Evolutionary conservation across 2,888 invertebrate genomes (phyloP).

Genomic region (Eupithecia inturbata): DNA sequence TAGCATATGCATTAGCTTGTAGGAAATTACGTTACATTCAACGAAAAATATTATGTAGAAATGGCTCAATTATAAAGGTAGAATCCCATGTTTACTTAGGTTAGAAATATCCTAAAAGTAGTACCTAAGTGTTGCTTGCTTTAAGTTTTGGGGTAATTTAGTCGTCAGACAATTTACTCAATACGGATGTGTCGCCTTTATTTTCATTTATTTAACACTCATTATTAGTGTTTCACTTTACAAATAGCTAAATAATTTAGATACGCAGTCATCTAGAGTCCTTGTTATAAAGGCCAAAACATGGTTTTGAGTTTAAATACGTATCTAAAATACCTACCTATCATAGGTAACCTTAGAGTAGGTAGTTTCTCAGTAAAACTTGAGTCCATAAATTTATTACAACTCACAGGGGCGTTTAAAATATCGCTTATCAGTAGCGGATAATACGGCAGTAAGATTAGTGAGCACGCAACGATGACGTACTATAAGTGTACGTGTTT

Average conservation of each 20-base stretch:
- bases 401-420: not conserved
- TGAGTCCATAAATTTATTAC: not conserved
- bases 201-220: not conserved
- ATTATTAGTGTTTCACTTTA: not conserved
- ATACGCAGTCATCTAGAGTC: not conserved
- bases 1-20: slow-evolving; percentile 5
- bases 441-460: not conserved
- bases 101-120: too few relatives aligned
- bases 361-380: not conserved
- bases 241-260: not conserved
- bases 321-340: not conserved
- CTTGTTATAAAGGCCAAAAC: not conserved
- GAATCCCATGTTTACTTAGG: not conserved
- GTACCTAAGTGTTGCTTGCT: not conserved
- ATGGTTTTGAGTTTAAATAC: not conserved
- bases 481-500: not conserved
- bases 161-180: not conserved
- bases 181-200: not conserved
- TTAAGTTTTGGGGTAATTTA: not conserved
- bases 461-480: not conserved
- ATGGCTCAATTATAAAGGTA: not conserved
- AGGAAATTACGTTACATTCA: slow-evolving; percentile 10
- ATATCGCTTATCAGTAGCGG: not conserved
- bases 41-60: not conserved
- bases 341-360: not conserved